phyloP scores from a whole-genome alignment of 2,888 invertebrate genomes.

The Pseudococcus longispinus region DNA sequence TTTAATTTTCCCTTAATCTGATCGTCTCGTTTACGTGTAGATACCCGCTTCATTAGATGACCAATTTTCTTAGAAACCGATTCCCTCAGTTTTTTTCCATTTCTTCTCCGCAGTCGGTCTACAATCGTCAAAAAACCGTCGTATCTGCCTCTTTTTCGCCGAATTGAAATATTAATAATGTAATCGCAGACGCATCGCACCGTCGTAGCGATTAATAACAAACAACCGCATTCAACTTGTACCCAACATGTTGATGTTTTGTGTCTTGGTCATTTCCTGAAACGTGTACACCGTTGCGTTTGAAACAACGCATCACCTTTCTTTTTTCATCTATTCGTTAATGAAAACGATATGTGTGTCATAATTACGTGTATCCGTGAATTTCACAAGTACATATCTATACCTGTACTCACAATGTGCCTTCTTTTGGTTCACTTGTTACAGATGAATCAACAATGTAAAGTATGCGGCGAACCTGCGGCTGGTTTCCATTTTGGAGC shows the following conservation, averaged over 20 bases:
- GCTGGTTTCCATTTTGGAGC: slow-evolving; percentile 95
- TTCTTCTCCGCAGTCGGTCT: not conserved
- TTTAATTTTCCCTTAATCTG: slow-evolving; percentile 1
- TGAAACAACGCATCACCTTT: not conserved
- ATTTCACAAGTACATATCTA: not conserved
- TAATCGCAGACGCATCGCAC: not conserved
- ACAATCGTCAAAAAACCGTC: not conserved
- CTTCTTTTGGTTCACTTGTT: slow-evolving; percentile 61
- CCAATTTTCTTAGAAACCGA: not conserved
- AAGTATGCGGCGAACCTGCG: slow-evolving; percentile 93
- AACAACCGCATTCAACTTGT: not conserved
- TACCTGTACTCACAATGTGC: not conserved
- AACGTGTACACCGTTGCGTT: not conserved
- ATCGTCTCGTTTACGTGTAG: not conserved
- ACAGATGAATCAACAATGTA: slow-evolving; percentile 96
- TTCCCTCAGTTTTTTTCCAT: not conserved
- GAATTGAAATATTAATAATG: not conserved
- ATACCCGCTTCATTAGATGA: not conserved
- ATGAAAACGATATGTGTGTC: not conserved
- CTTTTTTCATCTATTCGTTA: not conserved
- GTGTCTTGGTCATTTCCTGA: not conserved
- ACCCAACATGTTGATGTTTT: not conserved
- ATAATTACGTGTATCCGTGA: not conserved
- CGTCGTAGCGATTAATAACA: not conserved
- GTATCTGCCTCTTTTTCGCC: not conserved